phyloP scores from a whole-genome alignment of 2,797 vertebrate genomes.

The Aldrovandia affinis region DNA sequence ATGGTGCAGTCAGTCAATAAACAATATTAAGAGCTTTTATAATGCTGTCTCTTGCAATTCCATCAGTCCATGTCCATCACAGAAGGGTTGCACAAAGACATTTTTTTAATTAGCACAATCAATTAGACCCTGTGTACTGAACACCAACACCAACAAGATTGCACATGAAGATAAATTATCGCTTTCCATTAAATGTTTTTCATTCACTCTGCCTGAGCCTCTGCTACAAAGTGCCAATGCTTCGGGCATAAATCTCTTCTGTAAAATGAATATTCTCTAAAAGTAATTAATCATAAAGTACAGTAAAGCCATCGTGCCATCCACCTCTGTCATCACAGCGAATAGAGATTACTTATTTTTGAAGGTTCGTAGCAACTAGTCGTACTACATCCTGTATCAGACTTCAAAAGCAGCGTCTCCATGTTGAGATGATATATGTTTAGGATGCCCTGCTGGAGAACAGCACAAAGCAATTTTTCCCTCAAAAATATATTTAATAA shows the following conservation, averaged over 20 bases:
- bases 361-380: no score
- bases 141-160: slow-evolving; percentile 10
- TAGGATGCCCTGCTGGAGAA: no score
- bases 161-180: background rate
- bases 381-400: no score
- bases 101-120: slow-evolving; percentile 22
- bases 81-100: background rate
- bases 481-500: no score
- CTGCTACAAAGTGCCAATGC: background rate
- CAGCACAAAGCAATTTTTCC: no score
- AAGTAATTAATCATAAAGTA: background rate
- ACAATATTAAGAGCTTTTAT: background rate
- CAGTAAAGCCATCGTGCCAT: background rate
- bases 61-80: background rate
- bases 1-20: background rate
- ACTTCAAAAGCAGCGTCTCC: no score
- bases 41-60: background rate
- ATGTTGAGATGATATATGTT: no score
- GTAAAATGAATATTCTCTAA: background rate
- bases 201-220: background rate
- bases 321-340: no score
- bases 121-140: slow-evolving; percentile 8
- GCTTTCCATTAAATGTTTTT: background rate
- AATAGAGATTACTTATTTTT: background rate
- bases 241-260: background rate